phyloP scores from a whole-genome alignment of 2,888 invertebrate species.

The Anticlea derivata region DNA sequence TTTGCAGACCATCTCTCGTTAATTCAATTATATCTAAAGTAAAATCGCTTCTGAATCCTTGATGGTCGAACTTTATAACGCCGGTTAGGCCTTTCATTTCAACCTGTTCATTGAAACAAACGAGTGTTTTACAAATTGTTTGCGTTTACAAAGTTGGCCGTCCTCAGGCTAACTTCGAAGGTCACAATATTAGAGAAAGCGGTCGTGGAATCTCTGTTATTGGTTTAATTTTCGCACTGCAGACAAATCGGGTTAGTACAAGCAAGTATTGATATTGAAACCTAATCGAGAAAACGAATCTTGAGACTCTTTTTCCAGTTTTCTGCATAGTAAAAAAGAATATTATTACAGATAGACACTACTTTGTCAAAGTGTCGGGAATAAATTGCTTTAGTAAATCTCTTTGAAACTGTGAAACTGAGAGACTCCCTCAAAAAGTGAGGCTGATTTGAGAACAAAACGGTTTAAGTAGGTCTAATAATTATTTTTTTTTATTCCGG shows the following conservation, averaged over 20 bases:
- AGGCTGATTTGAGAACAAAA: conserved; percentile 26
- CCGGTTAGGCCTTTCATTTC: conserved; percentile 97
- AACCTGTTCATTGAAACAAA: conserved; percentile 84
- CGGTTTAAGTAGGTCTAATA: conserved; percentile 38
- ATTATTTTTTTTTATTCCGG: too few species aligned
- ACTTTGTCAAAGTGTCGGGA: neutral
- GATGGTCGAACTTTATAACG: conserved; percentile 96
- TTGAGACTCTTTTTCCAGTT: neutral
- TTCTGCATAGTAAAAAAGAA: neutral
- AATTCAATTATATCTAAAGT: conserved; percentile 96
- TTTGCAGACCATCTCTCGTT: conserved; percentile 91
- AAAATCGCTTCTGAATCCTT: conserved; percentile 96
- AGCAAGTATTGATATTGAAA: neutral
- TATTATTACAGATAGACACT: too few species aligned
- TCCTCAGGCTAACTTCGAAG: conserved; percentile 23
- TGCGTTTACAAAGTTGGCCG: conserved; percentile 35
- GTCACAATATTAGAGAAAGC: conserved; percentile 18
- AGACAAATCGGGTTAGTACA: neutral
- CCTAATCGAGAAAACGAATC: neutral
- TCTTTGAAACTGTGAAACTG: neutral
- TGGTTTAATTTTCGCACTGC: conserved; percentile 8
- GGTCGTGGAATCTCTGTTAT: conserved; percentile 2
- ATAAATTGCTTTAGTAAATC: conserved; percentile 6
- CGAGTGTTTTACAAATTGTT: conserved; percentile 40
- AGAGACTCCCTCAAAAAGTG: conserved; percentile 12